Base-by-base conservation (phyloP, 2,888 invertebrate genomes). In the Pilophorus perplexus region DNA sequence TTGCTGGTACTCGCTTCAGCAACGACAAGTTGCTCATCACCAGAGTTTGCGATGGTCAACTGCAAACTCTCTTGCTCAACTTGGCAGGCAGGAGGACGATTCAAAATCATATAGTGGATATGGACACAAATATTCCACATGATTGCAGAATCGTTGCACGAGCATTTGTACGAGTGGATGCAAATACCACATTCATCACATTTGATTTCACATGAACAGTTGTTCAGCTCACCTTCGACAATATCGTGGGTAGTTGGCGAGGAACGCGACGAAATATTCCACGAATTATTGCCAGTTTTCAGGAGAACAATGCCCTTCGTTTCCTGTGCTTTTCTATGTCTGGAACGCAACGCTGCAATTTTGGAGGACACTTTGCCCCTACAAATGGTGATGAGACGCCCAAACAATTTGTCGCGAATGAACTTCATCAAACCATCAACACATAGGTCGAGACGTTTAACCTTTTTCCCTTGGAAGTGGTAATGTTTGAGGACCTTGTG, bases 361-460 rank as follows among this genome's bases (percentile, higher is more conserved):
- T 50, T 50, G 50, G 50, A 22, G 25, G 22, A 22, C 25, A 50
- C 50, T 23, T 50, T 8, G 14, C 50, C 50, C 14, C 25, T 10
- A 20, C 25, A 22, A 22, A 50, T 22, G 10, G 50, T 10, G 25
- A 50, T 50, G 50, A 50, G 50, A 20, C 25, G 50, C 22, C 25
- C 50, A 50, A 50, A 50, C 25, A 50, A 50, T 50, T 50, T 50
- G 50, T 50, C 50, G 10, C 50, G 62, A 67, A 71, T 40, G 68
- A 73, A 73, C 42, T 68, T 69, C 71, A 73, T 71, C 2, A 71
- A 20, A 22, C 62, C 69, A 66, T 68, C 27, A 28, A 71, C 48
- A 50, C 65, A 62, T 50, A 57, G 69, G 50, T 71, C 68, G n/a
- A 70, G 60, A 20, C 67, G 44, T 59, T 71, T 71, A 57, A 68